These are phyloP conservation scores for Peucedramus taeniatus DNA, from an alignment of 2,113 vertebrate species.

Conservation along the genomic window DNA sequence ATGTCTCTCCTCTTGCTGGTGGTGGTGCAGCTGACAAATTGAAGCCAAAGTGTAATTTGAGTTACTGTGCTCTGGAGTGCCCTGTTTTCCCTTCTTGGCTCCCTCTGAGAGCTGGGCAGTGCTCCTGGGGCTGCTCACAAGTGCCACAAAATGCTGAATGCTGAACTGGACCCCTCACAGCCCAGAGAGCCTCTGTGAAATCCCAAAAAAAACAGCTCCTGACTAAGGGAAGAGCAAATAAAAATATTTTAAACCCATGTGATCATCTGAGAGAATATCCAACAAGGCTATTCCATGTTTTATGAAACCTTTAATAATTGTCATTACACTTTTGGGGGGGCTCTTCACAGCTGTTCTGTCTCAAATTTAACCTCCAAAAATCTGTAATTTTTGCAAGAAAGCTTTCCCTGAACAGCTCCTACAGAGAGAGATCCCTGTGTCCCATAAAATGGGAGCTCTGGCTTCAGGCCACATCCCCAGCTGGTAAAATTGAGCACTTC, in stretches of 20 bases:
- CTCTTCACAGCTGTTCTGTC: not conserved
- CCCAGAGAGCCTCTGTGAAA: not conserved
- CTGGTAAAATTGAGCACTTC: not conserved
- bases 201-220: not conserved
- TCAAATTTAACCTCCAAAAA: not conserved
- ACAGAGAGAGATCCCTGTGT: not conserved
- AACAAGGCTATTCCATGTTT: not conserved
- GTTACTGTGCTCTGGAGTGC: not conserved
- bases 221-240: not conserved
- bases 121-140: not conserved
- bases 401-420: not conserved
- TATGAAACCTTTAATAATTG: not conserved
- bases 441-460: not conserved
- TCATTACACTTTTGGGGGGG: accelerated
- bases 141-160: not conserved
- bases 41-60: not conserved
- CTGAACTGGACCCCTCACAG: not conserved
- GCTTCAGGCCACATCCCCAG: not conserved
- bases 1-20: not conserved
- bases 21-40: constrained; percentile 11
- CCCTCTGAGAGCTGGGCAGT: not conserved
- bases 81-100: not conserved
- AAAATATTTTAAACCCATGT: not conserved
- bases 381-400: not conserved
- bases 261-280: not conserved